Conservation (phyloP, 1,140 invertebrate genomes). For the Pollicipes pollicipes region DNA sequence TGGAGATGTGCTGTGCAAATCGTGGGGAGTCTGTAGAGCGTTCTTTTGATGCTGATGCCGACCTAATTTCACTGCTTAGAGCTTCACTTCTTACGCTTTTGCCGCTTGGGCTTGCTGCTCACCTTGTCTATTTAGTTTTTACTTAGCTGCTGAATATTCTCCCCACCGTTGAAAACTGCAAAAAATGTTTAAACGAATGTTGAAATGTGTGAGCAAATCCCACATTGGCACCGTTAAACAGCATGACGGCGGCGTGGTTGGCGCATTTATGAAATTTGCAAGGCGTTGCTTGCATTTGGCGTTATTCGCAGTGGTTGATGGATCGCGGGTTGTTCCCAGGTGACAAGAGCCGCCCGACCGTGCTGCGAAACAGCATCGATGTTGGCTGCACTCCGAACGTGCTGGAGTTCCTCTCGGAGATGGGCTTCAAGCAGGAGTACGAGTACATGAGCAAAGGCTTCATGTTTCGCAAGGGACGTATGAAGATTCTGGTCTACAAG, state of each 20-base stretch:
- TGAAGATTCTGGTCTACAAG: slow-evolving; percentile 92
- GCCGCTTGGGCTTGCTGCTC: too few species aligned
- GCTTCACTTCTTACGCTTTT: too few species aligned
- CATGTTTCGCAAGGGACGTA: slow-evolving; percentile 88
- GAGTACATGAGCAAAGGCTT: slow-evolving; percentile 86
- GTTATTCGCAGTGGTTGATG: slow-evolving; percentile 3
- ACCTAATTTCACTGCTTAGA: too few species aligned
- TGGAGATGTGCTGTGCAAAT: too few species aligned
- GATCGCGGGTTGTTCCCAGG: slow-evolving; percentile 24
- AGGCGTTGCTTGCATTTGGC: not conserved
- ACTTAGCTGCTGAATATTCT: too few species aligned
- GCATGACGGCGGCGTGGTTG: slow-evolving; percentile 4
- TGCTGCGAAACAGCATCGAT: slow-evolving; percentile 78
- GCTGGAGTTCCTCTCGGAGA: slow-evolving; percentile 75
- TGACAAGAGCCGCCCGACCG: slow-evolving; percentile 71
- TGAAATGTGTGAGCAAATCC: too few species aligned
- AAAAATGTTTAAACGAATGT: too few species aligned
- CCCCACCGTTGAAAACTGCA: too few species aligned
- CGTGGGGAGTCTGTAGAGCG: too few species aligned
- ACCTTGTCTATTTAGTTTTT: too few species aligned
- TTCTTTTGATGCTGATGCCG: too few species aligned
- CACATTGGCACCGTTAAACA: slow-evolving; percentile 9
- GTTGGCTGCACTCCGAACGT: slow-evolving; percentile 74
- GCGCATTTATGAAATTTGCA: not conserved
- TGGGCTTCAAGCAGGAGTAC: slow-evolving; percentile 61